These are phyloP conservation scores for Eretmocerus hayati DNA, from an alignment of 2,888 invertebrate genomes.

Conservation along the genomic window DNA sequence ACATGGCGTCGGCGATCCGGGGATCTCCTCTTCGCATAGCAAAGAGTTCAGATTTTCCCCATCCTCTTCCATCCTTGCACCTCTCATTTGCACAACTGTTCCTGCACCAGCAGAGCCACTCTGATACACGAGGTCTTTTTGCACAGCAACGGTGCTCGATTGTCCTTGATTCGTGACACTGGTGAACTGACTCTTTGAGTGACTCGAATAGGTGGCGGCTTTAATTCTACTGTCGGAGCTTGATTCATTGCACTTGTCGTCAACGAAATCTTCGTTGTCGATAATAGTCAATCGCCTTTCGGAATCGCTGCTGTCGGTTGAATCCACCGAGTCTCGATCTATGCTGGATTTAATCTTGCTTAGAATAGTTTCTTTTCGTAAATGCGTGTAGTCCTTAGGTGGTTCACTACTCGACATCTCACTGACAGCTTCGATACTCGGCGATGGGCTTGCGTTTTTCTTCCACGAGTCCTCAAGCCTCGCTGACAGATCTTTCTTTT, in stretches of 20 bases:
- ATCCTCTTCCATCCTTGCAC: conserved; percentile 45
- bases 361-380: conserved; percentile 22
- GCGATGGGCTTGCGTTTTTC: conserved; percentile 23
- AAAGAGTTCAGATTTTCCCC: conserved; percentile 66
- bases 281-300: conserved; percentile 58
- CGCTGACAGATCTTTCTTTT: conserved; percentile 12
- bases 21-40: conserved; percentile 84
- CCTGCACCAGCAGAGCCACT: not conserved
- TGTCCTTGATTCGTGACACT: conserved; percentile 2
- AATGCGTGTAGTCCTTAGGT: conserved; percentile 5
- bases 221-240: conserved; percentile 11
- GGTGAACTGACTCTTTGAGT: conserved; percentile 2
- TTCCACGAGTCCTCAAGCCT: conserved; percentile 29
- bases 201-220: not conserved
- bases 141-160: not conserved
- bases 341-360: conserved; percentile 34
- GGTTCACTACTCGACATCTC: conserved; percentile 4
- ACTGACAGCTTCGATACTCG: not conserved
- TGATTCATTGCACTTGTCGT: conserved; percentile 23
- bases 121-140: conserved; percentile 1
- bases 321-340: conserved; percentile 49
- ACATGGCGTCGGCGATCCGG: conserved; percentile 77
- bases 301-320: conserved; percentile 59
- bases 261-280: conserved; percentile 33
- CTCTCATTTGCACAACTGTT: conserved; percentile 10